These are phyloP conservation scores for Ptychadena robeensis DNA, from an alignment of 2,797 vertebrate species.

Conservation along the genomic window DNA sequence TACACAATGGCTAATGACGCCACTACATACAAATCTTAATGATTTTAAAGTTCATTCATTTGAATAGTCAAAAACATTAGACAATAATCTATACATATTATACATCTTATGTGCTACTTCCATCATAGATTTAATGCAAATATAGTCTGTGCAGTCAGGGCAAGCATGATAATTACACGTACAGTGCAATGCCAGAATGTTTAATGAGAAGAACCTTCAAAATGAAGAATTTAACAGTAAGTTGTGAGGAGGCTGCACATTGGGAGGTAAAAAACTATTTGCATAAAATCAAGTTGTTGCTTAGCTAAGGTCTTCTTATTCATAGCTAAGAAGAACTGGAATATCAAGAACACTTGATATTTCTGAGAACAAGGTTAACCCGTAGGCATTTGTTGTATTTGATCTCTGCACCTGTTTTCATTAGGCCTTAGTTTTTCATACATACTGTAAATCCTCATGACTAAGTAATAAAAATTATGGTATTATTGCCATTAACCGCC, in stretches of 20 bases:
- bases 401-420: not conserved
- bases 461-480: not conserved
- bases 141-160: too few relatives aligned
- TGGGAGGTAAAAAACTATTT: not conserved
- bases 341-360: not conserved
- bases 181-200: too few relatives aligned
- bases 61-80: too few relatives aligned
- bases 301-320: not conserved
- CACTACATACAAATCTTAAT: too few relatives aligned
- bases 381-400: not conserved
- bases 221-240: not conserved
- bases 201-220: too few relatives aligned
- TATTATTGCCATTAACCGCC: too few relatives aligned
- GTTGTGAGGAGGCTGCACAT: not conserved
- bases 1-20: too few relatives aligned
- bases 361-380: not conserved
- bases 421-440: not conserved
- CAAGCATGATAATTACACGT: too few relatives aligned
- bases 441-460: not conserved
- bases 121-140: too few relatives aligned
- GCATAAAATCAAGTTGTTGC: not conserved
- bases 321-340: not conserved
- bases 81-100: too few relatives aligned
- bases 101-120: too few relatives aligned
- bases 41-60: too few relatives aligned